Conservation (phyloP, 2,888 invertebrate species). For the Chrysomela aeneicollis region DNA sequence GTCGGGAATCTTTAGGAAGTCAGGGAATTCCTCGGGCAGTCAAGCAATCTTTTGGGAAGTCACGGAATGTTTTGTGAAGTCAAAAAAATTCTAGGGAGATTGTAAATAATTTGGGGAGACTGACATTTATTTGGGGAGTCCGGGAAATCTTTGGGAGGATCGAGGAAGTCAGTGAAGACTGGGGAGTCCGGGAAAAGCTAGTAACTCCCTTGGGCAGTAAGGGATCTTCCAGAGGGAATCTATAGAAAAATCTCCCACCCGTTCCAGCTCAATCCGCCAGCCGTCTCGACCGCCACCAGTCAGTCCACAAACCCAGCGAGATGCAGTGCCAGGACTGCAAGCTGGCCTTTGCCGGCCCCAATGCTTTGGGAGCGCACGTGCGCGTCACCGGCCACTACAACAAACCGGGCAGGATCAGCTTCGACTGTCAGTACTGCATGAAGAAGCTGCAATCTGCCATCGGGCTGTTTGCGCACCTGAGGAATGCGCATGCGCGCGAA, state of each 20-base stretch:
- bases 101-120: no score
- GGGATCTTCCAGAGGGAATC: no score
- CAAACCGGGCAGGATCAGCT: conserved; percentile 41
- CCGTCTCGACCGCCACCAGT: conserved; percentile 75
- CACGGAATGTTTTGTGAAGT: no score
- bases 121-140: no score
- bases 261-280: conserved; percentile 71
- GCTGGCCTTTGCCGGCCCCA: conserved; percentile 62
- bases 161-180: no score
- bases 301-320: conserved; percentile 66
- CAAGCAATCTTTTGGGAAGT: no score
- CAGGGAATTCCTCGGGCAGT: no score
- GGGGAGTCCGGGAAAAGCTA: no score
- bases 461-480: conserved; percentile 76
- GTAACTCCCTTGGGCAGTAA: no score
- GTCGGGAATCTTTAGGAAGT: no score
- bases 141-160: no score
- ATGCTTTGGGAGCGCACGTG: conserved; percentile 63
- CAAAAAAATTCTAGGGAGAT: no score
- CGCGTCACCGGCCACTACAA: conserved; percentile 65
- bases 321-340: conserved; percentile 68
- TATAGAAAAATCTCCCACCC: neutral
- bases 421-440: conserved; percentile 77
- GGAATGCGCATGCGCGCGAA: conserved; percentile 70
- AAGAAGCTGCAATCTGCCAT: conserved; percentile 75